Conservation (phyloP, 2,797 vertebrate species). For the Epinephelus malabaricus region DNA sequence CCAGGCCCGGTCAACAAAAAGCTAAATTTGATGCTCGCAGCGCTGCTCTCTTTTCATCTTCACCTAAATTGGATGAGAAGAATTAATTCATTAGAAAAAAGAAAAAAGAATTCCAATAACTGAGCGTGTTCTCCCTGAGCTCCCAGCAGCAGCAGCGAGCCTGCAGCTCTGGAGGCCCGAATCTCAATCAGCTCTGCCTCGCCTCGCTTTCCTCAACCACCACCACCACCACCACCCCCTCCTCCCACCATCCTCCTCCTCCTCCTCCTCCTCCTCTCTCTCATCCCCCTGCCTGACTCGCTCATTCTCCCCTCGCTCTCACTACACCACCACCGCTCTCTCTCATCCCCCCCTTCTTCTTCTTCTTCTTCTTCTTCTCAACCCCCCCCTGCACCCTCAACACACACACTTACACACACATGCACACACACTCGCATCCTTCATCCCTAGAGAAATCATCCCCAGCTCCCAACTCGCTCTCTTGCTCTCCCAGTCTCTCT, state of each 20-base stretch:
- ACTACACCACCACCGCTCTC: slow-evolving; percentile 43
- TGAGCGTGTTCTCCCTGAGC: slow-evolving; percentile 78
- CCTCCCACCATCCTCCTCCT: not conserved
- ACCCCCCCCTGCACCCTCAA: slow-evolving; percentile 26
- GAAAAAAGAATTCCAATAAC: slow-evolving; percentile 79
- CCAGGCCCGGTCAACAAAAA: slow-evolving; percentile 74
- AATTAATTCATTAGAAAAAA: slow-evolving; percentile 85
- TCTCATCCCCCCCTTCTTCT: slow-evolving; percentile 28
- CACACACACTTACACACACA: slow-evolving; percentile 19
- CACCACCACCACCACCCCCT: slow-evolving; percentile 28
- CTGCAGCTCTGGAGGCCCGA: slow-evolving; percentile 83
- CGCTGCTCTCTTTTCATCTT: slow-evolving; percentile 80
- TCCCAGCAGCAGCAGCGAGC: slow-evolving; percentile 79
- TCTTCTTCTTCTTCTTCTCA: slow-evolving; percentile 32
- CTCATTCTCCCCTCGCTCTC: slow-evolving; percentile 58
- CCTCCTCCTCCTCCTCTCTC: not conserved
- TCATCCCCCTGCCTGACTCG: slow-evolving; percentile 54
- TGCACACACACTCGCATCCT: slow-evolving; percentile 64
- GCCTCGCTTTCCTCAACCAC: slow-evolving; percentile 69
- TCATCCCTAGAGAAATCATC: slow-evolving; percentile 85
- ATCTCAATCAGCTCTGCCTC: slow-evolving; percentile 85
- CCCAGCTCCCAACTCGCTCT: slow-evolving; percentile 78
- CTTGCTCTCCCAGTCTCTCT: slow-evolving; percentile 61
- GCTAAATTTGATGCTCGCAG: slow-evolving; percentile 77
- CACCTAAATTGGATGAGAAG: slow-evolving; percentile 84